Base-by-base conservation (phyloP, 2,113 vertebrate species). In the Ginglymostoma cirratum region DNA sequence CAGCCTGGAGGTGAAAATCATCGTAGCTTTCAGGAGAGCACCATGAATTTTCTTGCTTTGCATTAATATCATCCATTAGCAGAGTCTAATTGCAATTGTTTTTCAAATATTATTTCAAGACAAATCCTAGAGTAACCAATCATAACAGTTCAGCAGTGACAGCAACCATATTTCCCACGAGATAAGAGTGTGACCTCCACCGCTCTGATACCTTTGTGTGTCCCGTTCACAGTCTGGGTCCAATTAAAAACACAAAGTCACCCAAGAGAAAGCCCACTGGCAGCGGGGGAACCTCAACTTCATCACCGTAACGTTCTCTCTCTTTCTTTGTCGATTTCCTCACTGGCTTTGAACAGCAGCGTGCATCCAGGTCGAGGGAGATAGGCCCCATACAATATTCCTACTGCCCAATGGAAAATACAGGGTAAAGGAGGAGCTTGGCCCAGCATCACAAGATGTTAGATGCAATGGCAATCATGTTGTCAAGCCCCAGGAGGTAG, bases 401-500 rank as follows among this genome's bases (percentile, higher is more conserved):
- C n/a, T 8, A 55, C 55, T 65, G 27, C 55, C 87, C 87, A 65
- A n/a, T 24, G 61, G 61, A 42, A 93, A 92, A 5, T 27, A 30
- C 55, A 21, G 3, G 52, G 55, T 15, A 19, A 92, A n/a, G 61
- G 23, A 38, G 48, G 34, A n/a, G 6, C 34, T 24, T 66, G 61
- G 34, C 61, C 89, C 6, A 65, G 61, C n/a, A 67, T 72, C 67
- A 76, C 67, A 86, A 85, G 24, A 96, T 96, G 78, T 5, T 34
- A 27, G 94, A 15, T 52, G 98, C 96, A 10, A 97, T 97, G 93
- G 96, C 96, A 96, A 98, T 98, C 96, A 99, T 98, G 98, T 99
- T 99, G 97, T 99, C 98, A 97, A 99, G 97, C 55, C 99, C 99
- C 98, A 98, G 97, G 96, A 99, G 98, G 96, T 99, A 99, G 85